Conservation (phyloP, 2,113 vertebrate genomes). For the Urocynchramus pylzowi region DNA sequence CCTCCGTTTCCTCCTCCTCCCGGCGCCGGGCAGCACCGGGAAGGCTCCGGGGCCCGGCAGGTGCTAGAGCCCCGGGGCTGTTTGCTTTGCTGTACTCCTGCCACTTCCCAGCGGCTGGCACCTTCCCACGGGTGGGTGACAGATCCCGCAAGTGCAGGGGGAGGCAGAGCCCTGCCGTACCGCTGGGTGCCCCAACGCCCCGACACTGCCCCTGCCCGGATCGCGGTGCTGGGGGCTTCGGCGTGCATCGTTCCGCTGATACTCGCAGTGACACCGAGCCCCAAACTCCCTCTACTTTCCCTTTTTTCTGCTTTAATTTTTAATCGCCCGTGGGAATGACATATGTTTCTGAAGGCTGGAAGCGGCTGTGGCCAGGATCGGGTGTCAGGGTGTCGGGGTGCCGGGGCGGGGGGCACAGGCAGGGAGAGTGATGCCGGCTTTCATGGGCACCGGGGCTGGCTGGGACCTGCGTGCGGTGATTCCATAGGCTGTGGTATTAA, state of each 20-base stretch:
- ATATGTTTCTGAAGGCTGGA: conserved; percentile 40
- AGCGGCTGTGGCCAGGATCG: background rate
- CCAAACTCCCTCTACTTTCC: background rate
- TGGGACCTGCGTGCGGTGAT: background rate
- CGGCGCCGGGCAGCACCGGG: background rate
- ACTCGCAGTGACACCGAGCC: background rate
- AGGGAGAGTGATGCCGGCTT: background rate
- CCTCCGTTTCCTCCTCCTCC: background rate
- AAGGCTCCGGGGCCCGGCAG: background rate
- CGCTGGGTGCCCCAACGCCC: background rate
- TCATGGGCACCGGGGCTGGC: background rate
- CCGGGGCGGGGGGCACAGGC: background rate
- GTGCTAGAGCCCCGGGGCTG: background rate
- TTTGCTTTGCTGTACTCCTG: background rate
- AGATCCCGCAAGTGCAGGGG: background rate
- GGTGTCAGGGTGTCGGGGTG: conserved; percentile 30
- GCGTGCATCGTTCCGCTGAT: background rate
- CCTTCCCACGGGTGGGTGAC: background rate
- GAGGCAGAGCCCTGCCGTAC: background rate
- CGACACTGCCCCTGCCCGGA: background rate
- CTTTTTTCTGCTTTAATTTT: conserved; percentile 53
- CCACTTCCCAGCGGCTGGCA: background rate
- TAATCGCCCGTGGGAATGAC: conserved; percentile 14
- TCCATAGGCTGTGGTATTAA: background rate
- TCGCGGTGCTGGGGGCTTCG: fast-evolving